Base-by-base conservation (phyloP, 1,140 invertebrate species). In the Drosophila kanapiae region DNA sequence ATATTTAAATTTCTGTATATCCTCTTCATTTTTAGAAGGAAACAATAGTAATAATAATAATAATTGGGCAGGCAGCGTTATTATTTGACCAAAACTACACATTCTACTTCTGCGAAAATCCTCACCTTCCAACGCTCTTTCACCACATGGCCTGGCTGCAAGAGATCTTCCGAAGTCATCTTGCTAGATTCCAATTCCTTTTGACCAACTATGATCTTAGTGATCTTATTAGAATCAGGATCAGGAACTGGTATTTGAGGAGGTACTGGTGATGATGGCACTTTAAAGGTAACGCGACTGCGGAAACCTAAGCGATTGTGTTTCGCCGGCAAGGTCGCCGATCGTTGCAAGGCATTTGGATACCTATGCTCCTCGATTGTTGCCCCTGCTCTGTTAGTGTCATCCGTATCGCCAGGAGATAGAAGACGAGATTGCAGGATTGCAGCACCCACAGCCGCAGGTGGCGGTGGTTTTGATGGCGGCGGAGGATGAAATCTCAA, bases 121-220 rank as follows among this genome's bases (percentile, higher is more conserved):
- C 88, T 75, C 91, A 99, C 98, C 97, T 99, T 99, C 98, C 98
- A 99, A 93, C 98, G 94, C 93, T 99, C 98, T 94, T 99, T 99
- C 86, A 99, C 98, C 47, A 99, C 96, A 94, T 99, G 98, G 56
- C 98, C 98, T 29, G 98, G 97, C 93, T 99, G 98, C 77, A 99
- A 94, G 54, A 99, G 95, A 94, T 99, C 98, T 94, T 99, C 98
- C 80, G 95, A 97, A 58, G 97, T 97, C 97, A 98, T 98, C 90
- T 96, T 97, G 94, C 96, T 96, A 93, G 96, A 95, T 91, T 97
- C 96, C 93, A 96, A 96, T 92, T 97, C 96, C 94, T 96, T 96
- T 91, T 56, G 53, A 14, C 35, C 51, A 53, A 51, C 43, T 11
- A 72, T 51, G 37, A 71, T 77, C 56, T 49, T 81, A 23, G 37